Percentiles rank a stretch among this genome's conserved stretches.
These are phyloP conservation scores for Penaeus japonicus DNA, from an alignment of 1,140 invertebrate species.

Conservation along the genomic window DNA sequence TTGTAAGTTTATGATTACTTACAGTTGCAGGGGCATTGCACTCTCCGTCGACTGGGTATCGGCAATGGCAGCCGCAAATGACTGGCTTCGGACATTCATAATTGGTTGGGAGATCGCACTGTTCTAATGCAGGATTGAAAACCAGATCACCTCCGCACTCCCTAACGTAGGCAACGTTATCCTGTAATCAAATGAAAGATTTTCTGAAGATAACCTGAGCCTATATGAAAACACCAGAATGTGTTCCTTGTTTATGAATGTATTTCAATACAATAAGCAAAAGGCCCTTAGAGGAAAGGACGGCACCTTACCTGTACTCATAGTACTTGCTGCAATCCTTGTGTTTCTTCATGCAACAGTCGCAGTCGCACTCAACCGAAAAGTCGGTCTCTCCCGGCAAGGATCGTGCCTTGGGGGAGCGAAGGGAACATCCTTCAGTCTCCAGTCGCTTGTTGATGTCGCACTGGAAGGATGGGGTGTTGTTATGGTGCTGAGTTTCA, in stretches of 20 bases:
- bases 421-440: no score
- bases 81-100: background rate
- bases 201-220: no score
- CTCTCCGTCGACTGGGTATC: background rate
- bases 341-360: background rate
- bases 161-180: background rate
- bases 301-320: background rate
- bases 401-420: no score
- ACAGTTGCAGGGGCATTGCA: slow-evolving; percentile 20
- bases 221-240: no score
- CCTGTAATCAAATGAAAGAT: background rate
- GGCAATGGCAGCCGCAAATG: background rate
- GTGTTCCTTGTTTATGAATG: background rate
- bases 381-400: background rate
- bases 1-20: no score
- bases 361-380: slow-evolving; percentile 16
- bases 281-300: background rate
- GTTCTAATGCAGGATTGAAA: background rate
- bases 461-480: no score
- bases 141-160: background rate
- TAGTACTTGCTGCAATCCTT: slow-evolving; percentile 22
- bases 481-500: no score
- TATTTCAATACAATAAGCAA: background rate
- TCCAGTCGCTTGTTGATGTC: no score
- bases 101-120: slow-evolving; percentile 23